A percentile compares a stretch with the other conserved stretches of the same genome.
Evolutionary conservation across 1,140 invertebrate species (phyloP).

Genomic region (Cydia strobilella): DNA sequence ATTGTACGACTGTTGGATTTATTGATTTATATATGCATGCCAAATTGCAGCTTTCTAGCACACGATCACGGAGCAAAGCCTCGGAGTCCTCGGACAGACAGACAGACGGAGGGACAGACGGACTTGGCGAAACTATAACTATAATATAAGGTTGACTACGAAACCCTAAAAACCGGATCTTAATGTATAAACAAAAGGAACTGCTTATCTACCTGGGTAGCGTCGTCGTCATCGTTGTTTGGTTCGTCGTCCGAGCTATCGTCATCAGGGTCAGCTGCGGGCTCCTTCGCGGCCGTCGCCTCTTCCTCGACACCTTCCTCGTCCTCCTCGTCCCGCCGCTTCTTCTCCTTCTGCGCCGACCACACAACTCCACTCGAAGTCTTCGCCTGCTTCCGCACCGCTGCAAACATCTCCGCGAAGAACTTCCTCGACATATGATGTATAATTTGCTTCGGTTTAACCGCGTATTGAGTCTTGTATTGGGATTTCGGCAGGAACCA

Average conservation of each 20-base stretch:
- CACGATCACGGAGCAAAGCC: no score
- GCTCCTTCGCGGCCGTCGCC: slow-evolving; percentile 82
- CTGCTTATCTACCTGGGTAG: slow-evolving; percentile 66
- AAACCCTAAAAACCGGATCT: no score
- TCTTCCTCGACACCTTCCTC: slow-evolving; percentile 83
- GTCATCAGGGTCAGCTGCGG: slow-evolving; percentile 81
- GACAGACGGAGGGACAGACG: no score
- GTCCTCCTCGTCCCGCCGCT: slow-evolving; percentile 72
- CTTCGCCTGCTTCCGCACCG: slow-evolving; percentile 79
- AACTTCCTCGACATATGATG: slow-evolving; percentile 84
- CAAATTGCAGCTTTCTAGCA: no score
- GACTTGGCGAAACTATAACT: no score
- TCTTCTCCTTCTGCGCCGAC: slow-evolving; percentile 65
- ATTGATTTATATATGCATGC: no score
- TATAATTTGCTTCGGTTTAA: slow-evolving; percentile 86
- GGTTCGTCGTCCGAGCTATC: slow-evolving; percentile 90
- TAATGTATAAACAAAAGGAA: no score
- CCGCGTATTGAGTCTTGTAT: slow-evolving; percentile 86
- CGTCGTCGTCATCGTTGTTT: slow-evolving; percentile 85
- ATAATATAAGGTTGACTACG: no score
- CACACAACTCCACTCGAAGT: slow-evolving; percentile 63
- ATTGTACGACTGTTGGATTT: no score
- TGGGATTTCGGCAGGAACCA: slow-evolving; percentile 86
- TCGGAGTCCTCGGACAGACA: no score
- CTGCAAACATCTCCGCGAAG: slow-evolving; percentile 82